Evolutionary conservation across 92 coral and sea anemone species (phyloP).

Genomic region (Zoanthus gigantus): DNA sequence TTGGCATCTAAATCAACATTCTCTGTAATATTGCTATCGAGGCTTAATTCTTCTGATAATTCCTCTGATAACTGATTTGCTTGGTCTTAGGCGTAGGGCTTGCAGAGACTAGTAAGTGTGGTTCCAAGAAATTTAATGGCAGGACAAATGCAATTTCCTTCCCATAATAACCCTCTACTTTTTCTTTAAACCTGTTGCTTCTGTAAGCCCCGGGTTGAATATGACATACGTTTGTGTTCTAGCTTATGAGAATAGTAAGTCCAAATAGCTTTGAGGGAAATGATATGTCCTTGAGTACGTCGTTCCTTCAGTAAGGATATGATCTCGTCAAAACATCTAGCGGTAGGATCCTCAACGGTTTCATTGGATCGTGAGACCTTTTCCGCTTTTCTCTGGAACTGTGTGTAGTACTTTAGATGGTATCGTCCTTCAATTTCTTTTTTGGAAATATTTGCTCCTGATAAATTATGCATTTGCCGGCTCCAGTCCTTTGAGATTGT

Average conservation of each 20-base stretch:
- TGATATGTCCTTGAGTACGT: slow-evolving; percentile 61
- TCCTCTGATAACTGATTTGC: slow-evolving; percentile 5
- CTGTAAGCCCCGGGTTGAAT: slow-evolving; percentile 61
- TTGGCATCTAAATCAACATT: slow-evolving; percentile 62
- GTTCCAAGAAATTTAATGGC: slow-evolving; percentile 56
- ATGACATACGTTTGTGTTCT: slow-evolving; percentile 37
- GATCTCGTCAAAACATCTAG: slow-evolving; percentile 60
- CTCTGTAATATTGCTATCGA: slow-evolving; percentile 4
- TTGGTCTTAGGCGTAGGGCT: neutral
- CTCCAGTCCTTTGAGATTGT: too few relatives aligned
- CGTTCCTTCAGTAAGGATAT: slow-evolving; percentile 63
- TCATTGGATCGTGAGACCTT: neutral
- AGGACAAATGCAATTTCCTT: slow-evolving; percentile 46
- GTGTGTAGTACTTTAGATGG: slow-evolving; percentile 59
- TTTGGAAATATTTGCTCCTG: too few relatives aligned
- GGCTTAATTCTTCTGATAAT: slow-evolving; percentile 33
- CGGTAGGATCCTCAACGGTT: slow-evolving; percentile 11
- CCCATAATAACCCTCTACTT: slow-evolving; percentile 51
- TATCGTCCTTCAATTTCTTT: slow-evolving; percentile 56
- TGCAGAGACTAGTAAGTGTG: slow-evolving; percentile 55
- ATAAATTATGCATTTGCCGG: too few relatives aligned
- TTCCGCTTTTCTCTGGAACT: slow-evolving; percentile 36
- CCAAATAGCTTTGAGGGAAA: slow-evolving; percentile 69
- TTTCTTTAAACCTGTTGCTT: slow-evolving; percentile 67
- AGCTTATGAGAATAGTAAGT: slow-evolving; percentile 56